phyloP scores from a whole-genome alignment of 2,113 vertebrate species.

The Rhabdomys dilectus region DNA sequence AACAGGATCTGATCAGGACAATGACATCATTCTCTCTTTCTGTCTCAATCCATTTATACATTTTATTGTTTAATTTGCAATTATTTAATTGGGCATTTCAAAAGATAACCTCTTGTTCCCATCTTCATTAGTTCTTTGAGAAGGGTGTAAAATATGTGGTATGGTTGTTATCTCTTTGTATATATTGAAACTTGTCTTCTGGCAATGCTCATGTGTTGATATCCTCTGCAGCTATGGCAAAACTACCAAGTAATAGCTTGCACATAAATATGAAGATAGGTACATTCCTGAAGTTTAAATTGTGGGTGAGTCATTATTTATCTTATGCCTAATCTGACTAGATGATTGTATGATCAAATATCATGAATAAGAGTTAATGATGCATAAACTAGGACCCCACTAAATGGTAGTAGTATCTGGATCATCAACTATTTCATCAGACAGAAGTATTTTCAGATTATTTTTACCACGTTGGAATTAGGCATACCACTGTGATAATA shows the following conservation, averaged over 20 bases:
- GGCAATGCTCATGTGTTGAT: accelerated
- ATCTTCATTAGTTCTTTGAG: not conserved
- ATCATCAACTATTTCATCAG: not conserved
- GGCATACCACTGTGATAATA: too few species aligned
- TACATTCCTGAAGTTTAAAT: not conserved
- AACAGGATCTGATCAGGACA: not conserved
- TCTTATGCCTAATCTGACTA: accelerated
- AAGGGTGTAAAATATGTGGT: not conserved
- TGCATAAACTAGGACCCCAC: not conserved
- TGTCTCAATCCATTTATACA: not conserved
- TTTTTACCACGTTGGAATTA: not conserved
- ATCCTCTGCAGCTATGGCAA: not conserved
- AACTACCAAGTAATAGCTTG: not conserved
- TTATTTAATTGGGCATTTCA: not conserved
- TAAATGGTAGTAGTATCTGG: not conserved
- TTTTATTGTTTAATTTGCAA: not conserved
- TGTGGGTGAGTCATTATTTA: not conserved
- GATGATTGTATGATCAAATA: not conserved
- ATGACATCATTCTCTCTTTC: not conserved
- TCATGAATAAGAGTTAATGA: not conserved
- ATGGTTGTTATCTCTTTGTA: not conserved
- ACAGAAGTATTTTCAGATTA: not conserved
- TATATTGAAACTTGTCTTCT: not conserved
- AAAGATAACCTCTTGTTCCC: not conserved
- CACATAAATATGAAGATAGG: not conserved